Evolutionary conservation across 2,888 invertebrate species (phyloP).

Genomic region (Nephrotoma flavescens): DNA sequence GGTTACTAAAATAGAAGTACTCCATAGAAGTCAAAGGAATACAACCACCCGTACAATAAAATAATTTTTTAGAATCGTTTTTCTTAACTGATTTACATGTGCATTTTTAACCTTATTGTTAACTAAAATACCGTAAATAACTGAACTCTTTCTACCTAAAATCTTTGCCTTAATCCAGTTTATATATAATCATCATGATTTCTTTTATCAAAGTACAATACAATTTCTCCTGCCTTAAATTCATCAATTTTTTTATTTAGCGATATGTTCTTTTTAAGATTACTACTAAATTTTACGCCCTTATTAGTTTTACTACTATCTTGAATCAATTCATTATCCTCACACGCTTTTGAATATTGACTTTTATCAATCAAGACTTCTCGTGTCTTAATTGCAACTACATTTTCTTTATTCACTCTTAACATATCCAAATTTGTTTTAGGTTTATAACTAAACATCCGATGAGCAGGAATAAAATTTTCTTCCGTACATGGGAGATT

Average conservation of each 20-base stretch:
- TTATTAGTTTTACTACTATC: too few relatives aligned
- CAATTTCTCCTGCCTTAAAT: not conserved
- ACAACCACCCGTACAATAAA: not conserved
- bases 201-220: not conserved
- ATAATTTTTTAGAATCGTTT: not conserved
- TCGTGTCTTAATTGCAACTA: not conserved
- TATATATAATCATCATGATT: not conserved
- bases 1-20: not conserved
- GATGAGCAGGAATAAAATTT: not conserved
- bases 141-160: not conserved
- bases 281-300: not conserved
- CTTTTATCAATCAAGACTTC: too few relatives aligned
- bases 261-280: not conserved
- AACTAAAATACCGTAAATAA: not conserved
- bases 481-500: not conserved
- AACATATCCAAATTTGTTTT: not conserved
- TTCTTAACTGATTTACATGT: not conserved
- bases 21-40: not conserved
- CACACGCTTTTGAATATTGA: too few relatives aligned
- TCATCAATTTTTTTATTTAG: not conserved
- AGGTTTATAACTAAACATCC: not conserved
- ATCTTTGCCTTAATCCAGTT: not conserved
- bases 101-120: not conserved
- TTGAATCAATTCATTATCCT: too few relatives aligned
- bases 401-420: not conserved